phyloP scores from a whole-genome alignment of 2,797 vertebrate species.

The Schizopygopsis malacanthus region DNA sequence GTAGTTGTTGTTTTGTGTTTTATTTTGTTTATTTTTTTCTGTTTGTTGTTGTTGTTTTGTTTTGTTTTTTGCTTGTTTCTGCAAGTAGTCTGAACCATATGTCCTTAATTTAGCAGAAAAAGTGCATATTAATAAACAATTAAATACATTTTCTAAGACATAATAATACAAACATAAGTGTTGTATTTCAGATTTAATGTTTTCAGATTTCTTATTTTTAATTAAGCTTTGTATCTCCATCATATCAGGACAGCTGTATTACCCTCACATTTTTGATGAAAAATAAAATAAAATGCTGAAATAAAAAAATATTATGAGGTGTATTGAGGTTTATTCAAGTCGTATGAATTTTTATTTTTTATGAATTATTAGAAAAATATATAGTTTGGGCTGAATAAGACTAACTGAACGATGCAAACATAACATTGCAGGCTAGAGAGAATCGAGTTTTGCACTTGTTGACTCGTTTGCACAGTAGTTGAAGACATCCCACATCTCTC shows the following conservation, averaged over 20 bases:
- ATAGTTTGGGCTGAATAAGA: neutral
- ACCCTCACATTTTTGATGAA: neutral
- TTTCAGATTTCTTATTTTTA: no score
- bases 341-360: neutral
- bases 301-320: neutral
- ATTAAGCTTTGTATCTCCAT: neutral
- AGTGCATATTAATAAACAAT: neutral
- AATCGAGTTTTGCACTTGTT: neutral
- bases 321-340: no score
- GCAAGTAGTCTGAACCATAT: neutral
- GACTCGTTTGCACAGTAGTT: conserved; percentile 5
- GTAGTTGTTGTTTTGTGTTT: neutral
- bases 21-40: neutral
- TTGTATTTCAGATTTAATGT: no score
- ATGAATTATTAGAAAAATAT: neutral
- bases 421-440: neutral
- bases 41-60: no score
- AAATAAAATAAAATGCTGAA: neutral
- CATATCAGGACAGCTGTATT: neutral
- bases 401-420: neutral
- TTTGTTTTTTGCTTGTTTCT: neutral
- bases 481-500: neutral
- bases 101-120: neutral
- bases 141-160: no score
- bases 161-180: no score